These are phyloP conservation scores for Mus minutoides DNA, from an alignment of 2,797 vertebrate genomes.

Conservation along the genomic window DNA sequence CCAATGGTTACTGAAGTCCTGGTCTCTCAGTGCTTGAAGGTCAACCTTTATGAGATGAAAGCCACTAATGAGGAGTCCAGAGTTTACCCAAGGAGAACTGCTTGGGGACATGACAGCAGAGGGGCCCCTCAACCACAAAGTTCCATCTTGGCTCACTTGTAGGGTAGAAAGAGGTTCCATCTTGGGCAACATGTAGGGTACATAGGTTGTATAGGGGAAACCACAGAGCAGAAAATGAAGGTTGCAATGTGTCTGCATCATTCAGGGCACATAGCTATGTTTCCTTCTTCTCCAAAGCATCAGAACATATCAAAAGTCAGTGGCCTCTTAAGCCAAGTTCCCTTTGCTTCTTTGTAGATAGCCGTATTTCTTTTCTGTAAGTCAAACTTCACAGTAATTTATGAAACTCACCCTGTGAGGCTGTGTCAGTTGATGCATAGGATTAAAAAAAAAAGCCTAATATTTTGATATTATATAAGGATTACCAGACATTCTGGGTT, in stretches of 20 bases:
- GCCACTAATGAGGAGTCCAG: background rate
- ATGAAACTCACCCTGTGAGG: background rate
- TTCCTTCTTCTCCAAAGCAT: background rate
- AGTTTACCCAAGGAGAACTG: background rate
- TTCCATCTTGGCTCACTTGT: background rate
- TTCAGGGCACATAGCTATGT: background rate
- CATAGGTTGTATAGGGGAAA: background rate
- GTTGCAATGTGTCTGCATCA: background rate
- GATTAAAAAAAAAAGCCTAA: background rate
- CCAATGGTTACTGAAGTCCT: background rate
- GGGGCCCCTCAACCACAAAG: background rate
- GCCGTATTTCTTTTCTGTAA: background rate
- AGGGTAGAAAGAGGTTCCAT: too few species aligned
- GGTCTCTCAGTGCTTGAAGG: background rate
- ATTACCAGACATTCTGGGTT: background rate
- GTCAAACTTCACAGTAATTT: background rate
- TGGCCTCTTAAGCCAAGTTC: too few species aligned
- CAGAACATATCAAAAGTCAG: too few species aligned
- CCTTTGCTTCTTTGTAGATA: background rate
- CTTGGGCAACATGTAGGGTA: background rate
- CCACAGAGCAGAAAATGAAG: background rate
- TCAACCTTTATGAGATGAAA: background rate
- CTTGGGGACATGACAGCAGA: background rate
- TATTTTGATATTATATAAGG: background rate
- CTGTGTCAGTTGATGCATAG: background rate